Conservation (phyloP, 2,888 invertebrate genomes). For the Tenthredo livida region DNA sequence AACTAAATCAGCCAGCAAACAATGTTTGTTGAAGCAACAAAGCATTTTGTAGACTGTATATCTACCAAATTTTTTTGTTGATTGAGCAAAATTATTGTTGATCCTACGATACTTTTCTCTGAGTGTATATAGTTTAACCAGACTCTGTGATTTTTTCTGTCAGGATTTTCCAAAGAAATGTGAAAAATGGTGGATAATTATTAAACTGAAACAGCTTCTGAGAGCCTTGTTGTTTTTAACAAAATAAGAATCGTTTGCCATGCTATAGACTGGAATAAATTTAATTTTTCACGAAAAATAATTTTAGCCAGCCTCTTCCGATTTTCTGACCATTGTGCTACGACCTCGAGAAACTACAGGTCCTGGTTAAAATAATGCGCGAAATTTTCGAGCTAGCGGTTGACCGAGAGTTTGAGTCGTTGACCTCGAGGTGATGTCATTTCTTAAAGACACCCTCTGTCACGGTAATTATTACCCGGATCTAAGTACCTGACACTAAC, state of each 20-base stretch:
- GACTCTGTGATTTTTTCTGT: background rate
- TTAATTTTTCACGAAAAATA: background rate
- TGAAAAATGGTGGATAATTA: background rate
- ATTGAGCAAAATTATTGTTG: too few species aligned
- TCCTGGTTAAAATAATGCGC: background rate
- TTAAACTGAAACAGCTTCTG: background rate
- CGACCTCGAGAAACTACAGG: background rate
- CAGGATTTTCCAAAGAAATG: background rate
- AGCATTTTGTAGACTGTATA: too few species aligned
- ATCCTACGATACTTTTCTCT: too few species aligned
- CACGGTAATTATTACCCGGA: constrained; percentile 46
- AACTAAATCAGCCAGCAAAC: too few species aligned
- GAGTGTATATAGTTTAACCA: background rate
- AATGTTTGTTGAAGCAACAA: too few species aligned
- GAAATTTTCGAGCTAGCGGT: background rate
- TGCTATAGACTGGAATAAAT: background rate
- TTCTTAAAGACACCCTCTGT: constrained; percentile 41
- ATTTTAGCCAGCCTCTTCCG: background rate
- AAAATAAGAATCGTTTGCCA: background rate
- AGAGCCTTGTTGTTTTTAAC: background rate
- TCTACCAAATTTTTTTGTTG: too few species aligned
- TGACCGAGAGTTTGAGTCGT: constrained; percentile 7
- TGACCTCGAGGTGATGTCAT: constrained; percentile 15
- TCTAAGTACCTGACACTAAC: constrained; percentile 9
- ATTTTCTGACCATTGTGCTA: background rate